Conservation (phyloP, 2,888 invertebrate genomes). For the Chrysotoxum bicinctum region DNA sequence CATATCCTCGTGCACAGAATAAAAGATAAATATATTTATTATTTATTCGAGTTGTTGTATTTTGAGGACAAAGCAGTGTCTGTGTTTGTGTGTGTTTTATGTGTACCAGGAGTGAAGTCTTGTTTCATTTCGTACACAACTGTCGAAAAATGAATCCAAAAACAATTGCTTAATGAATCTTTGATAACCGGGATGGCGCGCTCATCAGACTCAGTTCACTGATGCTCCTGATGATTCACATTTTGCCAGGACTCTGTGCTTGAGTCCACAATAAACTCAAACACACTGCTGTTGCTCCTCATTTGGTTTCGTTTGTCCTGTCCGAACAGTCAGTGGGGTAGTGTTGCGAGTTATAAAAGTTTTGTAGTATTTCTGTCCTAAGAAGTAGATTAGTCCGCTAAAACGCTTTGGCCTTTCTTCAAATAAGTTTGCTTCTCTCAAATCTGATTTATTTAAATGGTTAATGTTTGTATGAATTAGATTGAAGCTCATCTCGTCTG, state of each 20-base stretch:
- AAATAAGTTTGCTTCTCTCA: too few relatives aligned
- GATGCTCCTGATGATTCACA: not conserved
- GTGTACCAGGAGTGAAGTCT: not conserved
- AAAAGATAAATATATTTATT: constrained; percentile 41
- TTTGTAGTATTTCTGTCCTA: too few relatives aligned
- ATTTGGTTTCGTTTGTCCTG: constrained; percentile 23
- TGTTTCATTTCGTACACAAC: not conserved
- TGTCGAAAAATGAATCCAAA: constrained; percentile 50
- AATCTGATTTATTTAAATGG: too few relatives aligned
- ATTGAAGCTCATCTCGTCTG: too few relatives aligned
- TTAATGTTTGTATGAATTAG: too few relatives aligned
- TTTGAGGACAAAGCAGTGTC: not conserved
- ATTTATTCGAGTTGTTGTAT: constrained; percentile 27
- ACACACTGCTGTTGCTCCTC: constrained; percentile 13
- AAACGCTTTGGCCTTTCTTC: too few relatives aligned
- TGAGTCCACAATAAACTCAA: not conserved
- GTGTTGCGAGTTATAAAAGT: not conserved
- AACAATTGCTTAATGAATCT: constrained; percentile 65
- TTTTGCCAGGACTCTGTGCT: not conserved
- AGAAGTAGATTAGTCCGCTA: too few relatives aligned
- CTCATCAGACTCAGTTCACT: not conserved
- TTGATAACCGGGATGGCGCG: constrained; percentile 38
- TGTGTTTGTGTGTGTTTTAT: not conserved
- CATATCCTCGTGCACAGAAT: constrained; percentile 45
- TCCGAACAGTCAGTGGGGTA: not conserved